Percentiles rank a stretch among this genome's conserved stretches.
Conservation (phyloP, 2,888 invertebrate genomes). For the Catocala nupta region DNA sequence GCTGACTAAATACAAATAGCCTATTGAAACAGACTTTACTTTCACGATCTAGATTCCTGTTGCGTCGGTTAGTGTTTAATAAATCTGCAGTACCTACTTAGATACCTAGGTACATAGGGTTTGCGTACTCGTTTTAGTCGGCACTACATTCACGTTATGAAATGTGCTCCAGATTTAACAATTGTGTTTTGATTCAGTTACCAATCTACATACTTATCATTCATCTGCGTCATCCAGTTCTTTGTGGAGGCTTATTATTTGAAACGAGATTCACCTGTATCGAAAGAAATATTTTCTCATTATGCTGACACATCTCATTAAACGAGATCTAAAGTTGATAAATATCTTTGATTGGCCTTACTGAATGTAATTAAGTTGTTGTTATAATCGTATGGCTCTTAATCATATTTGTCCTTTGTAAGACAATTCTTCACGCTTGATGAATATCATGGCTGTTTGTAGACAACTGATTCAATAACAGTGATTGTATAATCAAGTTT, state of each 20-base stretch:
- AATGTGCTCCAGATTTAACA: constrained; percentile 46
- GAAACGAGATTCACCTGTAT: constrained; percentile 5
- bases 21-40: constrained; percentile 53
- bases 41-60: constrained; percentile 62
- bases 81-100: constrained; percentile 42
- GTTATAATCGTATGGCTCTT: too few relatives aligned
- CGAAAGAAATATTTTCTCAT: background rate
- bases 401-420: too few relatives aligned
- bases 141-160: constrained; percentile 47
- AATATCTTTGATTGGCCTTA: too few relatives aligned
- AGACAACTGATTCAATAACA: too few relatives aligned
- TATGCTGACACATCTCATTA: too few relatives aligned
- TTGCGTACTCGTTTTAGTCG: constrained; percentile 10
- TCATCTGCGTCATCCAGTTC: constrained; percentile 25
- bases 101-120: constrained; percentile 11
- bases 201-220: constrained; percentile 25
- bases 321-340: too few relatives aligned
- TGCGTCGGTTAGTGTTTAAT: constrained; percentile 42
- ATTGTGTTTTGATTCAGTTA: constrained; percentile 35
- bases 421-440: too few relatives aligned
- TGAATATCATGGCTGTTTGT: too few relatives aligned
- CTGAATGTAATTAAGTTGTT: too few relatives aligned
- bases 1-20: constrained; percentile 19
- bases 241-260: constrained; percentile 12
- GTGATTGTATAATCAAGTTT: too few relatives aligned